These are phyloP conservation scores for Harmothoe impar DNA, from an alignment of 2,888 invertebrate species.

Conservation along the genomic window DNA sequence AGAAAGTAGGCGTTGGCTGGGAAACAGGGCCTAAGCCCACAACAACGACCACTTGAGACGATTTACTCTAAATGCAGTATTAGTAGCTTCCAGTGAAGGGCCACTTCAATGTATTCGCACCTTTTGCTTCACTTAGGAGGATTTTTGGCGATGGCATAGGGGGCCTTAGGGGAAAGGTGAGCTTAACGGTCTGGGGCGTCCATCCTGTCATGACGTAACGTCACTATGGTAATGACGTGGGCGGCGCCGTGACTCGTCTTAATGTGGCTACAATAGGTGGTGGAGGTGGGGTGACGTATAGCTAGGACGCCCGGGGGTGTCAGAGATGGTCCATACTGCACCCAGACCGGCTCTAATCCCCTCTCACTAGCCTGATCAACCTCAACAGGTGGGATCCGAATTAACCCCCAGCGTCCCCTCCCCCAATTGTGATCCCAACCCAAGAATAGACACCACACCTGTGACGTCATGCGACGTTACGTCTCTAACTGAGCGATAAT, in stretches of 20 bases:
- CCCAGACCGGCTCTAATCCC: background rate
- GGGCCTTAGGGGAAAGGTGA: background rate
- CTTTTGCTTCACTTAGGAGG: background rate
- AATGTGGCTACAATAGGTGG: conserved; percentile 2
- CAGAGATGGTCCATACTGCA: background rate
- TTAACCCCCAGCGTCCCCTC: conserved; percentile 14
- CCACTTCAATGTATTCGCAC: background rate
- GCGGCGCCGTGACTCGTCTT: conserved; percentile 9
- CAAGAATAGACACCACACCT: background rate
- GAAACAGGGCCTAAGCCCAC: background rate
- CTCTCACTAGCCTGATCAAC: background rate
- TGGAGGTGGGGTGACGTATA: background rate
- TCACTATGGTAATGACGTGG: background rate
- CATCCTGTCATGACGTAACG: background rate
- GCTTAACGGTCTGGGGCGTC: background rate
- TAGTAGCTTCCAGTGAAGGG: background rate
- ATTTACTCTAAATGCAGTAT: conserved; percentile 13
- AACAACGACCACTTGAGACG: background rate
- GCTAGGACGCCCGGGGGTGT: background rate
- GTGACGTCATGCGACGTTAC: conserved; percentile 31
- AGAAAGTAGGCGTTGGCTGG: background rate
- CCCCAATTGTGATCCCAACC: conserved; percentile 13
- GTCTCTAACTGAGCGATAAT: conserved; percentile 2
- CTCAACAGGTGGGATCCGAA: conserved; percentile 8
- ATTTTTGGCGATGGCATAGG: background rate